Evolutionary conservation across 2,113 vertebrate species (phyloP), one percentile per base, ranked within the genome.

Genomic region (Clarias magur): DNA sequence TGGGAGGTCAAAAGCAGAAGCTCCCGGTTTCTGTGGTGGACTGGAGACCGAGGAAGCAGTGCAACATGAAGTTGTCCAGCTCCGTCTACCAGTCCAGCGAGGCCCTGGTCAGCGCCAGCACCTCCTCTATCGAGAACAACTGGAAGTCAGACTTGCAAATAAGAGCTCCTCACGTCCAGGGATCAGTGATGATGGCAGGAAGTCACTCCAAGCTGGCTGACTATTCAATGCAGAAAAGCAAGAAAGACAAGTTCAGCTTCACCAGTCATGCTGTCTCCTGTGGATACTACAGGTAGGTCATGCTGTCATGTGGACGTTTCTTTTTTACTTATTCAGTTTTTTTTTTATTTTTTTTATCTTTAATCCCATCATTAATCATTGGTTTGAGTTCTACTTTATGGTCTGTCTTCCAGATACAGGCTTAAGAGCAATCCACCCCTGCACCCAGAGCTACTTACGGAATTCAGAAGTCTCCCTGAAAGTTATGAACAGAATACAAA

Each of bases 231-330:
- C 83, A 87, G 3, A 97, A 96, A 91, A 92, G 34, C 1, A 94
- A 94, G 80, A 85, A 80, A 6, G 96, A 97, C 94, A 93, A 93
- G 79, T 97, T 95, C 88, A 95, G 86, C 88, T 97, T 97, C 83
- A 89, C 87, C 2, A 94, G 79, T 1, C 96, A 96, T 4, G 84
- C 87, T 7, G 81, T 96, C 60, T 91, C 91, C 38, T 97, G 96
- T 27, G 91, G 84, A 25, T 93, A 92, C 82, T 97, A 97, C 93
- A 96, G 95, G 96, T 97, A 88, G 93, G 88, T 12, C 13, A 15
- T n/a, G 12, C 13, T n/a, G 12, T 73, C 17, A 56, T 25, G 15
- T 27, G 3, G n/a, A 27, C 30, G 57, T 34, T 34, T 34, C 2
- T 34, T 34, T 34, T 34, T 34, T 34, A 34, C 30, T 34, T 34